These are phyloP conservation scores for Pseudopipra pipra DNA, from an alignment of 2,113 vertebrate species.

Conservation along the genomic window DNA sequence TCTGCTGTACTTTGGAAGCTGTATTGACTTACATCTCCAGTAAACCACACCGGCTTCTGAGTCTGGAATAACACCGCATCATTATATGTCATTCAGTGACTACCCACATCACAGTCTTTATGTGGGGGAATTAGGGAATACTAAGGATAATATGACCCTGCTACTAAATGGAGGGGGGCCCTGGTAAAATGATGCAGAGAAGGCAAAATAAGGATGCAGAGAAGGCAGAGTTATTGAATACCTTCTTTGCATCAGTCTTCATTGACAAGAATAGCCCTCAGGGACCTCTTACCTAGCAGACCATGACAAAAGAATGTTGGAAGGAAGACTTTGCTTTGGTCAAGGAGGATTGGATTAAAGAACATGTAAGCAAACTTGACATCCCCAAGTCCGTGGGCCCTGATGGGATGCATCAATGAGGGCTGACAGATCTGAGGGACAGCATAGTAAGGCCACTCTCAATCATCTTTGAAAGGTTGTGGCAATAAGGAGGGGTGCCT, in stretches of 20 bases:
- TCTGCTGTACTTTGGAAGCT: conserved; percentile 9
- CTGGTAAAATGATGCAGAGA: neutral
- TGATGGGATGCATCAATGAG: neutral
- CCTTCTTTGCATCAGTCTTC: neutral
- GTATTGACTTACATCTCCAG: conserved; percentile 38
- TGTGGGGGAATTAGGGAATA: neutral
- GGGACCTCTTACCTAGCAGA: neutral
- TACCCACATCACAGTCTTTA: conserved; percentile 51
- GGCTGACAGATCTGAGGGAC: neutral
- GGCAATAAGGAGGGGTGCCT: neutral
- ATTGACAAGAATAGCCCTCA: neutral
- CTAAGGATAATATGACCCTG: neutral
- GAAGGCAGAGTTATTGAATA: neutral
- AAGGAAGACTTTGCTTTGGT: neutral
- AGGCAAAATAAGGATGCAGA: neutral
- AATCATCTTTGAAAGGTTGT: neutral
- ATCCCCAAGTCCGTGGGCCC: neutral
- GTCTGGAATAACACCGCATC: neutral
- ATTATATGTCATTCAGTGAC: conserved; percentile 43
- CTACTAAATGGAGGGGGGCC: neutral
- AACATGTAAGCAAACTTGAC: neutral
- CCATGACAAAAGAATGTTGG: neutral
- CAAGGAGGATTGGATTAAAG: neutral
- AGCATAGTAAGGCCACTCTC: neutral
- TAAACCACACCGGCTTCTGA: conserved; percentile 55